Evolutionary conservation across 1,140 invertebrate species (phyloP), one percentile per base, ranked within the genome.

Genomic region (Diorhabda sublineata): DNA sequence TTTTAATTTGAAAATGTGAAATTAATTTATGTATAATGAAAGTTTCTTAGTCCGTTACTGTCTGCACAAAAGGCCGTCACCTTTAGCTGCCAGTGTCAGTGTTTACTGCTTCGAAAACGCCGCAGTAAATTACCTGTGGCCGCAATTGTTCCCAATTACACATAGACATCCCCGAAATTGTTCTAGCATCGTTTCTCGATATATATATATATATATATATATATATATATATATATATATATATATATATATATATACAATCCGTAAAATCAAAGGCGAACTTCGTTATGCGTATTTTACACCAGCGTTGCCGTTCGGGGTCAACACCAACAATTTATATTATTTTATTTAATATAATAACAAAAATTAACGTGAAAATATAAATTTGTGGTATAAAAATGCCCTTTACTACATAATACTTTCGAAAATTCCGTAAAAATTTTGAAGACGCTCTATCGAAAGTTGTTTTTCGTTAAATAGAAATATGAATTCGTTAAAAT

Each of bases 131-230:
- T 52, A 52, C 47, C 47, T 52, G 47, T 52, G 47, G 47, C 59
- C 59, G 59, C 26, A 43, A 61, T 61, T 61, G 59, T 61, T 61
- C 57, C 57, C 59, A 67, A 67, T 67, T 67, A 67, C 65, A 67
- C 65, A 67, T 67, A 67, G 65, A 67, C 65, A 67, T 26, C 58
- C 52, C 58, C 26, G 58, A 47, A 67, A 52, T 70, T 67, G 69
- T 70, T 70, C 66, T 58, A 63, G 57, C 65, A 59, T 58, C 65
- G 66, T 66, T 70, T 67, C 67, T 71, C 69, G 64, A 71, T 71
- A 68, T 61, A 60, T 65, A 71, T 26, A 26, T 26, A 26, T 26
- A 26, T 26, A 26, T 26, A 26, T 26, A 26, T 26, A 26, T 26
- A 26, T 26, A 26, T 26, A 26, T 26, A 26, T 26, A 26, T 26